Base-by-base conservation (phyloP, 2,797 vertebrate species). In the Rallus crepitans region DNA sequence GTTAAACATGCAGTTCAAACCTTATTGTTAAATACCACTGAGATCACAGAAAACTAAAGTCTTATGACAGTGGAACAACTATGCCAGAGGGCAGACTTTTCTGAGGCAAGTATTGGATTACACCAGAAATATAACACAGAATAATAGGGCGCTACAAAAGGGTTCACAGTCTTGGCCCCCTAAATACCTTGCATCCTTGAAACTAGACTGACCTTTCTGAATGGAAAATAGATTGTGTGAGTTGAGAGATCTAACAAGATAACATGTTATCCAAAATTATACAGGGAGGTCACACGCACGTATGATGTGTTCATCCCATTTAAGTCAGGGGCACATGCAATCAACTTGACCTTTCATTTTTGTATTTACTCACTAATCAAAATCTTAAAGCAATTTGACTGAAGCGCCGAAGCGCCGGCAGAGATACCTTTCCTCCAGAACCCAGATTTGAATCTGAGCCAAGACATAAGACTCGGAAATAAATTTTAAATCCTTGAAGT, bases 1-100 rank as follows among this genome's bases (percentile, higher is more conserved):
- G 94, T 96, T 97, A 97, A 98, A 97, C 95, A 92, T 73, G 85
- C 90, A 94, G 95, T 94, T 96, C 92, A 94, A 95, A 91, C 97
- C 97, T 97, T 97, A 97, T 93, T 97, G 96, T 97, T 98, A 98
- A 98, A 98, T 98, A 98, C 96, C 97, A 98, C 95, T 64, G 97
- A 98, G 97, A 98, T 98, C 97, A 97, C 91, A 98, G 95, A 96
- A 97, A 98, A 96, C 95, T 96, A 97, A 98, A 97, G 90, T 95
- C 93, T 79, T 96, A 80, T 91, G 98, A 97, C 97, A 97, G 93
- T 83, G 59, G 90, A 98, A 97, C 70, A 80, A 97, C 63, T 92
- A 47, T 89, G 87, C 96, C 96, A 96, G 95, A 96, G 97, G 97
- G 96, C 94, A 97, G 89, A 95, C 94, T 97, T 97, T 97, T 93